Evolutionary conservation across 2,113 vertebrate genomes (phyloP).

Genomic region (Physeter macrocephalus): DNA sequence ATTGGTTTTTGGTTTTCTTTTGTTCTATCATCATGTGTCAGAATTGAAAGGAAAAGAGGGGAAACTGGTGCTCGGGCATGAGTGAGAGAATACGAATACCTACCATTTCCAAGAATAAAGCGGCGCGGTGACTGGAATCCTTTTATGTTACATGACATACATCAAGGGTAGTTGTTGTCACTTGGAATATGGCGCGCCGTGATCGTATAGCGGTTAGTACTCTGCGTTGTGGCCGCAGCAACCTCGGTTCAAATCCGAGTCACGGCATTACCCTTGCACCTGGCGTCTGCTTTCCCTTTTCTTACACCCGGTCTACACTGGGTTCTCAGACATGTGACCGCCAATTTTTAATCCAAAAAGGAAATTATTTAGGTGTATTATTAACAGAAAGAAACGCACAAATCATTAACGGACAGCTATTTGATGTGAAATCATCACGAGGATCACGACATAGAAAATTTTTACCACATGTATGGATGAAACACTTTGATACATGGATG

Average conservation of each 20-base stretch:
- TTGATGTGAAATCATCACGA: neutral
- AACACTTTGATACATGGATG: neutral
- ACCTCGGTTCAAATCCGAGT: slow-evolving; percentile 85
- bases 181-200: slow-evolving; percentile 61
- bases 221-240: slow-evolving; percentile 84
- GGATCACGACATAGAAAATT: neutral
- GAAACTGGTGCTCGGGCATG: no score
- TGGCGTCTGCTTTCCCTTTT: neutral
- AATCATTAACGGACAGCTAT: neutral
- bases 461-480: neutral
- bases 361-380: neutral
- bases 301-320: neutral
- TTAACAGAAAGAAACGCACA: neutral
- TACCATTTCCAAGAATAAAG: neutral
- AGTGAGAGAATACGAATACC: neutral
- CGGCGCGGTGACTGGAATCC: no score
- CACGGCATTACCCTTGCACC: slow-evolving; percentile 59
- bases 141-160: neutral
- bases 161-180: accelerated
- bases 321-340: neutral
- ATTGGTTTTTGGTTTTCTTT: neutral
- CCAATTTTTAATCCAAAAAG: neutral
- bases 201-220: slow-evolving; percentile 85
- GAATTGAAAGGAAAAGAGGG: neutral
- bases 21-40: no score